These are phyloP conservation scores for Oophaga pumilio DNA, from an alignment of 2,113 vertebrate genomes.

Conservation along the genomic window DNA sequence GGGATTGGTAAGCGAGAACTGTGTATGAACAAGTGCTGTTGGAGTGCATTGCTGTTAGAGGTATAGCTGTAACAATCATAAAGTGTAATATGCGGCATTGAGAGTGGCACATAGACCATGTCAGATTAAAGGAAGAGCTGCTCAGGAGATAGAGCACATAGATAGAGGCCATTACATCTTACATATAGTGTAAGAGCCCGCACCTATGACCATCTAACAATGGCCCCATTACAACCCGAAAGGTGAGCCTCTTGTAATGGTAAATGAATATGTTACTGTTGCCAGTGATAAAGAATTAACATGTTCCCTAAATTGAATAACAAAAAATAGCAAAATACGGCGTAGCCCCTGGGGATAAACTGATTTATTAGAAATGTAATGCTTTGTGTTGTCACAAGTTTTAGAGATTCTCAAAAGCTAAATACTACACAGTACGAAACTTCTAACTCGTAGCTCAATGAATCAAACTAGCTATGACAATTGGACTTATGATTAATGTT, in stretches of 20 bases:
- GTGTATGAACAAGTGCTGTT: too few species aligned
- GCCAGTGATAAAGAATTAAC: background rate
- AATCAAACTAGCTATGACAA: background rate
- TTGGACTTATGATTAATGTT: conserved; percentile 15
- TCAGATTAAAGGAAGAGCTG: too few species aligned
- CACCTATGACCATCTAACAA: too few species aligned
- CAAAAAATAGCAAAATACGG: background rate
- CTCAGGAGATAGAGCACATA: too few species aligned
- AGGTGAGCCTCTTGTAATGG: background rate
- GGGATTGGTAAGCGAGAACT: too few species aligned
- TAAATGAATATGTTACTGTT: background rate
- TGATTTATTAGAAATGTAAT: background rate
- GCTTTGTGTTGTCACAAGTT: background rate
- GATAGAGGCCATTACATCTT: too few species aligned
- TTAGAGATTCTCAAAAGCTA: background rate
- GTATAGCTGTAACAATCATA: too few species aligned
- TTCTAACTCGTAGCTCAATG: background rate
- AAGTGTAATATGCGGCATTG: too few species aligned
- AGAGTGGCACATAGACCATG: too few species aligned
- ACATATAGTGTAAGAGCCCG: too few species aligned
- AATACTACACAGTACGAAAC: background rate
- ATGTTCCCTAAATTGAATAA: background rate
- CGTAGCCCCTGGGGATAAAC: background rate
- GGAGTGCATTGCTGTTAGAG: too few species aligned
- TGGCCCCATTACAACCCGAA: too few species aligned